These are phyloP conservation scores for Sigmodon hispidus DNA, from an alignment of 2,113 vertebrate species.

Conservation along the genomic window DNA sequence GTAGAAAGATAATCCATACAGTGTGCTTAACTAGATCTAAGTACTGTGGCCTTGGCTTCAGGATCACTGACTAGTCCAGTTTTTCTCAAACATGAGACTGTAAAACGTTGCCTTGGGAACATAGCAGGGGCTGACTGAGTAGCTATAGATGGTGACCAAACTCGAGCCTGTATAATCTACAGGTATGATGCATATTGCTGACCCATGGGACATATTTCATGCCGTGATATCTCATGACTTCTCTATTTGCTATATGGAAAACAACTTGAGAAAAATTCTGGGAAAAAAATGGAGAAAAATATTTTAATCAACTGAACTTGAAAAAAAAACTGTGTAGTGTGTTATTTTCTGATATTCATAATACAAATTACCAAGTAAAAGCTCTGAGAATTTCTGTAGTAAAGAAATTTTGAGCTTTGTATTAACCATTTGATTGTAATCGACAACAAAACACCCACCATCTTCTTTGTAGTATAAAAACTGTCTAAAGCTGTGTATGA, in stretches of 20 bases:
- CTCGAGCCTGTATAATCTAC: background rate
- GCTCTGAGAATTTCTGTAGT: slow-evolving; percentile 20
- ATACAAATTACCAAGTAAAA: background rate
- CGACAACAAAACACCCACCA: background rate
- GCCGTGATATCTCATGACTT: background rate
- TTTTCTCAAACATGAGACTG: slow-evolving; percentile 15
- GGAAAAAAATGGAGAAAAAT: background rate
- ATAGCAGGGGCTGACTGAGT: background rate
- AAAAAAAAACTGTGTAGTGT: background rate
- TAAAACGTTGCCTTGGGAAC: background rate
- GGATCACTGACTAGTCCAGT: background rate
- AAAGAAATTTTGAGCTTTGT: background rate
- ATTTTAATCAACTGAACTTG: slow-evolving; percentile 29
- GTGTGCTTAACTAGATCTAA: background rate
- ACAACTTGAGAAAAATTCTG: background rate
- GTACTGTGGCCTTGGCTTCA: background rate
- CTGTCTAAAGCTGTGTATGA: background rate
- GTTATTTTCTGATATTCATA: background rate
- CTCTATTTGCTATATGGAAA: background rate
- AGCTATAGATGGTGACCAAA: background rate
- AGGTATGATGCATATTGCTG: background rate
- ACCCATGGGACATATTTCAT: background rate
- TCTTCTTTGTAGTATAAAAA: background rate
- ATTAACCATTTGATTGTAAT: slow-evolving; percentile 24
- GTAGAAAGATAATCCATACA: background rate